Percentiles rank a stretch among this genome's conserved stretches.
phyloP scores from a whole-genome alignment of 2,888 invertebrate genomes.

The Drosophila quinaria region DNA sequence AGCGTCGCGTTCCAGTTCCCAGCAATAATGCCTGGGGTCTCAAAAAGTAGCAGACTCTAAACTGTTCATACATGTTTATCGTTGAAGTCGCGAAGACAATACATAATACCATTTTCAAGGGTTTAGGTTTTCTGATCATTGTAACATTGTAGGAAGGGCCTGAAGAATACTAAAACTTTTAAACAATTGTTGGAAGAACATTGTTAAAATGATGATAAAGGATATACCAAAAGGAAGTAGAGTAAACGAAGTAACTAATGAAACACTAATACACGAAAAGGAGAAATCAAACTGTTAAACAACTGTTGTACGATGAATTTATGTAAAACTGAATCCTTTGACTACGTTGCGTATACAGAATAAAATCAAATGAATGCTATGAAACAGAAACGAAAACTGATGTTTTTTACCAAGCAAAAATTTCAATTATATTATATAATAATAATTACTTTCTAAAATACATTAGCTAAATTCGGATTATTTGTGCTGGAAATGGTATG shows the following conservation, averaged over 20 bases:
- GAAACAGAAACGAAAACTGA: constrained; percentile 18
- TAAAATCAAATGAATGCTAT: constrained; percentile 36
- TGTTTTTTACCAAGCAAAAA: too few relatives aligned
- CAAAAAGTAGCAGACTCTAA: constrained; percentile 73
- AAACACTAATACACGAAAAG: constrained; percentile 6
- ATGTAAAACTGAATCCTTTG: constrained; percentile 54
- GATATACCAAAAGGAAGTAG: constrained; percentile 45
- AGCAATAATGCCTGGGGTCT: constrained; percentile 86
- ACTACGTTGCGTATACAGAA: constrained; percentile 54
- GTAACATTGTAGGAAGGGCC: constrained; percentile 8
- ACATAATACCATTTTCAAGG: constrained; percentile 28
- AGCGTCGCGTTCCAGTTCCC: constrained; percentile 92
- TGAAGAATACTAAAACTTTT: constrained; percentile 22
- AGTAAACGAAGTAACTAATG: constrained; percentile 15
- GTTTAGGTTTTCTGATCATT: constrained; percentile 25
- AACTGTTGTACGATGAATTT: constrained; percentile 75
- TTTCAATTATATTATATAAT: too few relatives aligned
- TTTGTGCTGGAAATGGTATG: too few relatives aligned
- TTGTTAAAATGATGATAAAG: constrained; percentile 14
- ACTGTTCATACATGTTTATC: constrained; percentile 24
- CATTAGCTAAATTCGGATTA: not conserved
- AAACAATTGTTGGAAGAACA: constrained; percentile 24
- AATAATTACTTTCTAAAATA: too few relatives aligned
- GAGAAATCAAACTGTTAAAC: constrained; percentile 54
- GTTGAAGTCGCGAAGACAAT: constrained; percentile 40